These are phyloP conservation scores for Neosalanx taihuensis DNA, from an alignment of 2,797 vertebrate species.

Conservation along the genomic window DNA sequence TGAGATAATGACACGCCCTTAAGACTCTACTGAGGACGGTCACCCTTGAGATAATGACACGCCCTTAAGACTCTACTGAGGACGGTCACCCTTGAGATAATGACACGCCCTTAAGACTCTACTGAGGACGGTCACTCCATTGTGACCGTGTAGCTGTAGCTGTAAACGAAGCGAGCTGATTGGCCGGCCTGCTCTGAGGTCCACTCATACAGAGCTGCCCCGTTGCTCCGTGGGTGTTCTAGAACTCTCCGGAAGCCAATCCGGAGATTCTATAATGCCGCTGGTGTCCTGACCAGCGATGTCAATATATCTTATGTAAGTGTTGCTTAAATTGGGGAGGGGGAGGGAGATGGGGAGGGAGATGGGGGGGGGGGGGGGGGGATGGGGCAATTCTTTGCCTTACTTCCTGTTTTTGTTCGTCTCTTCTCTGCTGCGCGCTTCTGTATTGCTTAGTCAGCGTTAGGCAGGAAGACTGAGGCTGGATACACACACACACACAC, in stretches of 20 bases:
- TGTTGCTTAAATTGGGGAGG: constrained; percentile 52
- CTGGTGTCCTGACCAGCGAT: constrained; percentile 39
- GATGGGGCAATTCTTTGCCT: constrained; percentile 49
- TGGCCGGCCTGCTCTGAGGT: too few relatives aligned
- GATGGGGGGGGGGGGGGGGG: constrained; percentile 28
- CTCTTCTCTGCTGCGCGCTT: constrained; percentile 29
- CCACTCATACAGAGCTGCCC: neutral
- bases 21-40: too few relatives aligned
- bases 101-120: too few relatives aligned
- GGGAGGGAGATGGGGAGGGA: neutral
- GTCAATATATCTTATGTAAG: constrained; percentile 68
- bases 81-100: too few relatives aligned
- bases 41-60: too few relatives aligned
- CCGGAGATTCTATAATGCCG: constrained; percentile 55
- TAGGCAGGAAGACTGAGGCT: constrained; percentile 41
- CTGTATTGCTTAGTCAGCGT: constrained; percentile 57
- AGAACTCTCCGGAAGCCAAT: constrained; percentile 34
- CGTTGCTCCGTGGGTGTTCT: neutral
- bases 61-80: too few relatives aligned
- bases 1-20: too few relatives aligned
- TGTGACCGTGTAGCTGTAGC: too few relatives aligned
- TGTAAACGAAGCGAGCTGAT: too few relatives aligned
- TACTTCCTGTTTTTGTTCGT: constrained; percentile 58
- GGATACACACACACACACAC: neutral
- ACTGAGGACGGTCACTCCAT: too few relatives aligned